Evolutionary conservation across 2,797 vertebrate species (phyloP), one percentile per base, ranked within the genome.

Genomic region (Neosalanx taihuensis): DNA sequence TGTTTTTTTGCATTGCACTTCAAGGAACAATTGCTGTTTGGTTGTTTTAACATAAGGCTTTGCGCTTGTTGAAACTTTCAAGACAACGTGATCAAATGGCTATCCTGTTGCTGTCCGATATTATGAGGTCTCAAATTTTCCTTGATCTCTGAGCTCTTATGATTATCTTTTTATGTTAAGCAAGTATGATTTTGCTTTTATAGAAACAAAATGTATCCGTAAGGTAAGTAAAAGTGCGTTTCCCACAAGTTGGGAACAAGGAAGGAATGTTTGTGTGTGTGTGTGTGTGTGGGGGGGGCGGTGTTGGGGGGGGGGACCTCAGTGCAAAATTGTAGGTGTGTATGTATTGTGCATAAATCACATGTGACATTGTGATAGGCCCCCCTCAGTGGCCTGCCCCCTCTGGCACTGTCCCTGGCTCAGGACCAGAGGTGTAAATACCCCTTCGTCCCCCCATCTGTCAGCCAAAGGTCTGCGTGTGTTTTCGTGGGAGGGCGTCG

Each of bases 181-280:
- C 72, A 7, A 66, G 35, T 2, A 12, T 37, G 61, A 33, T 41
- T 18, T 64, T 33, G 31, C 51, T n/a, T 76, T 81, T 78, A 78
- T 78, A 62, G 72, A 73, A 76, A 70, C 78, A 68, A 84, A 80
- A 81, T 80, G 82, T 80, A 57, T 69, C 49, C 66, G 66, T 37
- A 31, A 20, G 66, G 20, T 6, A 49, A 41, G 64, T 4, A 26
- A 17, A 49, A 30, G 6, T 33, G 10, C 29, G 41, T 46, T 46
- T 46, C 13, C 41, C 10, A 46, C 10, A 46, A 13, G 41, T 46
- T 46, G 12, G 41, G 41, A 13, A 13, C 12, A 46, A 2, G 9
- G 41, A 46, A 46, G 9, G 41, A 12, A 15, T 62, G 60, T 31
- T 10, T 33, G 29, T 62, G 9, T 62, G 60, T 31, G 29, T 62